Conservation (phyloP, 1,140 invertebrate species). For the Eriosoma lanigerum region DNA sequence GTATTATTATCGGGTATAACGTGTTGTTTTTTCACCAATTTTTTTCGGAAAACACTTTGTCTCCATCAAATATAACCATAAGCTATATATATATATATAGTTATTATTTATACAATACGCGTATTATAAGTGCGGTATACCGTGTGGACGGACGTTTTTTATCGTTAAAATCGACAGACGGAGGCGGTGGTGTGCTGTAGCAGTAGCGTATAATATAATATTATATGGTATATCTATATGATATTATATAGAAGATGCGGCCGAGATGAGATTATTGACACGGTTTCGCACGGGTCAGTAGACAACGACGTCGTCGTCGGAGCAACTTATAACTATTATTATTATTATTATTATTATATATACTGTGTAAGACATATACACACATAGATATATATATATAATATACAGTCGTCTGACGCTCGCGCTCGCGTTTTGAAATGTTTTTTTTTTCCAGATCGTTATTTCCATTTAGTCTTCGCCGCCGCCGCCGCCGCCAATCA, state of each 20-base stretch:
- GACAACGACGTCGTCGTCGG: neutral
- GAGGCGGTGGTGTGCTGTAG: neutral
- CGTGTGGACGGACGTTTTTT: too few relatives aligned
- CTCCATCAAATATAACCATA: too few relatives aligned
- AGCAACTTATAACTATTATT: neutral
- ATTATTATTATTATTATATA: too few relatives aligned
- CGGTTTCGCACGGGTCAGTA: slow-evolving; percentile 34
- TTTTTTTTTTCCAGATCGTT: slow-evolving; percentile 43
- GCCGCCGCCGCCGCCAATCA: neutral
- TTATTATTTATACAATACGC: too few relatives aligned
- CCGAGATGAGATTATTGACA: slow-evolving; percentile 45
- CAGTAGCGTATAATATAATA: neutral
- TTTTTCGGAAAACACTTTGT: too few relatives aligned
- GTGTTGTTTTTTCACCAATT: too few relatives aligned
- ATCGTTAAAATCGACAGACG: neutral
- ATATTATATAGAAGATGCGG: slow-evolving; percentile 4
- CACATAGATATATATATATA: neutral
- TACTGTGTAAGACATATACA: too few relatives aligned
- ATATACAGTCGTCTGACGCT: neutral
- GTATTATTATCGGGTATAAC: too few relatives aligned
- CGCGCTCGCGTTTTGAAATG: slow-evolving; percentile 31
- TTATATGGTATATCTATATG: neutral
- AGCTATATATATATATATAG: too few relatives aligned
- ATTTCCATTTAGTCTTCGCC: slow-evolving; percentile 28
- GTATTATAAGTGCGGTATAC: too few relatives aligned